Evolutionary conservation across 2,797 vertebrate species (phyloP).

Genomic region (Enteromius argenteus): DNA sequence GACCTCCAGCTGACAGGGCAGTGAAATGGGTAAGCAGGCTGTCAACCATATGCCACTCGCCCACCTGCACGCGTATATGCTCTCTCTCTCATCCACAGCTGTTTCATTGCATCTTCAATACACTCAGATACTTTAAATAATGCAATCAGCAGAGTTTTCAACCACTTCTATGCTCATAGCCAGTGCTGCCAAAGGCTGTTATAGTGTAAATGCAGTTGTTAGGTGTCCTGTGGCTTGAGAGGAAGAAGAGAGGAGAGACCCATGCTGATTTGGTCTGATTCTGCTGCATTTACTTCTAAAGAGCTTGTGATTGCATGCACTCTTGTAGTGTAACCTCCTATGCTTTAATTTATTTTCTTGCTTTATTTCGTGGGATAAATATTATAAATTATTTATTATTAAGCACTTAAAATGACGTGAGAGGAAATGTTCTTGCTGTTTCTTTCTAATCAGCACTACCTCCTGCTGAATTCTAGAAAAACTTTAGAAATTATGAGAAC

Average conservation of each 20-base stretch:
- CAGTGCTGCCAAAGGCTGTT: constrained; percentile 31
- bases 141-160: constrained; percentile 51
- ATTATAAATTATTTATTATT: background rate
- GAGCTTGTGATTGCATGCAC: constrained; percentile 6
- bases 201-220: constrained; percentile 32
- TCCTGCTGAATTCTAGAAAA: constrained; percentile 21
- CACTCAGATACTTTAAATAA: constrained; percentile 44
- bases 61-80: background rate
- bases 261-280: constrained; percentile 22
- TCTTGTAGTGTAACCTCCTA: background rate
- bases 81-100: constrained; percentile 10
- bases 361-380: background rate
- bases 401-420: background rate
- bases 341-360: background rate
- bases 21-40: constrained; percentile 48
- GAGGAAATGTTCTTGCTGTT: constrained; percentile 9
- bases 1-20: constrained; percentile 40
- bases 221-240: constrained; percentile 33
- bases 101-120: constrained; percentile 44
- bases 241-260: constrained; percentile 3
- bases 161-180: constrained; percentile 32
- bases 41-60: constrained; percentile 36
- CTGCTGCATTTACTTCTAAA: constrained; percentile 22
- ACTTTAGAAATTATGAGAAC: background rate
- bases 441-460: constrained; percentile 21